A percentile compares a stretch with the other conserved stretches of the same genome.
These are phyloP conservation scores for Aphodius sticticus DNA, from an alignment of 2,888 invertebrate species.

Conservation along the genomic window DNA sequence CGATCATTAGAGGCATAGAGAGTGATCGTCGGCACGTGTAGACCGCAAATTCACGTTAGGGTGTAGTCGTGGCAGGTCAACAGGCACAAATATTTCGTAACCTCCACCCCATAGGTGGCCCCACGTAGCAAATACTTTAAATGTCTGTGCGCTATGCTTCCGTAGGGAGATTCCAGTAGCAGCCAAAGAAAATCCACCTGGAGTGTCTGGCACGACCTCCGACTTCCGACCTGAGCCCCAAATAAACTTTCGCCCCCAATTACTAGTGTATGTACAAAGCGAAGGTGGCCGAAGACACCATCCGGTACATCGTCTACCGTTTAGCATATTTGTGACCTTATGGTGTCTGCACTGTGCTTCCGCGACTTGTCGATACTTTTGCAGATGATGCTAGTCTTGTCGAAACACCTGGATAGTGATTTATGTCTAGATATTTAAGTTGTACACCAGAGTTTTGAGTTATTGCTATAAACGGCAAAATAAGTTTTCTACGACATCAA, in stretches of 20 bases:
- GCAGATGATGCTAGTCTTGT: not conserved
- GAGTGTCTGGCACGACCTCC: constrained; percentile 42
- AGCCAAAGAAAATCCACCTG: constrained; percentile 37
- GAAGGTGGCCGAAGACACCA: constrained; percentile 11
- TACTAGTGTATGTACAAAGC: constrained; percentile 24
- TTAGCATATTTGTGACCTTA: constrained; percentile 10
- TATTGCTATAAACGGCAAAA: no score
- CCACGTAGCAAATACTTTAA: not conserved
- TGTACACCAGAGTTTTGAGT: not conserved
- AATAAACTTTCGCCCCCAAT: constrained; percentile 37
- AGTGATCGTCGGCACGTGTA: not conserved
- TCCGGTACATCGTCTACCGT: constrained; percentile 1
- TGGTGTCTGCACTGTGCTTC: constrained; percentile 17
- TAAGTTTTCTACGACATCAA: no score
- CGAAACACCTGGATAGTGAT: constrained; percentile 12
- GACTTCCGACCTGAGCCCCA: constrained; percentile 41
- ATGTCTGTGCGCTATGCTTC: not conserved
- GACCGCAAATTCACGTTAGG: not conserved
- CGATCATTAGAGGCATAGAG: not conserved
- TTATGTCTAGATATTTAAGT: not conserved
- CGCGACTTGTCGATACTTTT: not conserved
- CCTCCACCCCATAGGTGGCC: not conserved
- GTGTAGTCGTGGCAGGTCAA: not conserved
- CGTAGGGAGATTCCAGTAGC: not conserved
- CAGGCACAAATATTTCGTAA: not conserved